Conservation (phyloP, 1,140 invertebrate genomes). For the Drosophila bocki region DNA sequence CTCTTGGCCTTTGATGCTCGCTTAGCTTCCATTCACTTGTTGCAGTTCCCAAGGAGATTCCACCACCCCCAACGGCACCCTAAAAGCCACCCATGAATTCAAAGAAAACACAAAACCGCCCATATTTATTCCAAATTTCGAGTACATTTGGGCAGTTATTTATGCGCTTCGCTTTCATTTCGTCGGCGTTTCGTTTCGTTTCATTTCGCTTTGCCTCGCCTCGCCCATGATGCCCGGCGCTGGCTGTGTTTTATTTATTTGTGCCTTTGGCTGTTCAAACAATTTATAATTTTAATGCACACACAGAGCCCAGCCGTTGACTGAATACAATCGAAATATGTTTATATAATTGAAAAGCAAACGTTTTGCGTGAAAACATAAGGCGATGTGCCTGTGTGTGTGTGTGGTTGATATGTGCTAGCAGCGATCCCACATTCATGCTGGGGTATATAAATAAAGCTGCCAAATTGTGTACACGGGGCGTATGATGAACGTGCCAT, state of each 20-base stretch:
- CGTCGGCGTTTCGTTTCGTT: constrained; percentile 21
- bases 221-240: constrained; percentile 12
- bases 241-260: constrained; percentile 58
- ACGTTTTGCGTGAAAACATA: constrained; percentile 71
- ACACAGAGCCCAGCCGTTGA: constrained; percentile 60
- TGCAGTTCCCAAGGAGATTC: constrained; percentile 52
- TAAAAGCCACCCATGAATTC: constrained; percentile 3
- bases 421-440: constrained; percentile 33
- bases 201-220: neutral
- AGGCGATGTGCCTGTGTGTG: constrained; percentile 30
- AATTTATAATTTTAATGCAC: constrained; percentile 80
- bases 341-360: constrained; percentile 82
- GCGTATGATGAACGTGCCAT: constrained; percentile 82
- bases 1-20: constrained; percentile 64
- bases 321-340: constrained; percentile 80
- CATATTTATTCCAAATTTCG: constrained; percentile 51
- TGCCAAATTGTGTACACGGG: constrained; percentile 77
- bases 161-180: constrained; percentile 61
- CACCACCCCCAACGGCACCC: neutral
- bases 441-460: constrained; percentile 72
- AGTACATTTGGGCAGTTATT: constrained; percentile 70
- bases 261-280: constrained; percentile 69
- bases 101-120: constrained; percentile 11
- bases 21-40: constrained; percentile 79
- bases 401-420: constrained; percentile 17